Base-by-base conservation (phyloP, 2,888 invertebrate species). In the Papilio elwesi region DNA sequence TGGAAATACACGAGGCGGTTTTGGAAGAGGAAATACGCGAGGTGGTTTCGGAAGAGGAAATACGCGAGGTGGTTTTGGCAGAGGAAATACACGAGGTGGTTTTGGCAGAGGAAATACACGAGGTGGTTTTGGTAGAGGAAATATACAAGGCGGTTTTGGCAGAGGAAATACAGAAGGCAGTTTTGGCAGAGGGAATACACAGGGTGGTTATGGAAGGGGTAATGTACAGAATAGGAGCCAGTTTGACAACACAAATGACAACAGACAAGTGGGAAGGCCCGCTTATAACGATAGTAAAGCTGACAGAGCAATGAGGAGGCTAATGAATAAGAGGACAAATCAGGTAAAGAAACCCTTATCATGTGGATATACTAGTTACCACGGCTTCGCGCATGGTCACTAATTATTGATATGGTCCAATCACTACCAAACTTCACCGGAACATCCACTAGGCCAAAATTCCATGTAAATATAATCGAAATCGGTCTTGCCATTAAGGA, bases 321-420 rank as follows among this genome's bases (percentile, higher is more conserved):
- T 93, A 10, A 83, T 86, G 85, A 83, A 90, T 73, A 93, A 93
- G 74, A 88, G 91, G 74, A 87, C 88, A 73, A 80, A 77, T 81
- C 83, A 87, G 87, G 92, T 92, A 80, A 47, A 16, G 48, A 15
- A 65, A 4, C 8, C 7, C 10, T 6, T 62, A 26, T 43, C 10
- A 62, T 43, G 7, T 10, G 26, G 0, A 26, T 4, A 26, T 26
- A 26, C 26, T 26, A 26, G 26, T 55, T 16, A 4, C 12, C 15
- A 9, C 12, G 26, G 26, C 26, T 26, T 26, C 4, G 26, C 26
- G 2, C 26, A 26, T n/a, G 26, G 26, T 26, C 26, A 2, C 26
- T 26, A 26, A 26, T 26, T 26, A 26, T 26, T 26, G 26, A 26
- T 26, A 26, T 26, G 26, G 26, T 26, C 26, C 26, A 4, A 26